phyloP scores from a whole-genome alignment of 2,113 vertebrate genomes.

The Egretta garzetta region DNA sequence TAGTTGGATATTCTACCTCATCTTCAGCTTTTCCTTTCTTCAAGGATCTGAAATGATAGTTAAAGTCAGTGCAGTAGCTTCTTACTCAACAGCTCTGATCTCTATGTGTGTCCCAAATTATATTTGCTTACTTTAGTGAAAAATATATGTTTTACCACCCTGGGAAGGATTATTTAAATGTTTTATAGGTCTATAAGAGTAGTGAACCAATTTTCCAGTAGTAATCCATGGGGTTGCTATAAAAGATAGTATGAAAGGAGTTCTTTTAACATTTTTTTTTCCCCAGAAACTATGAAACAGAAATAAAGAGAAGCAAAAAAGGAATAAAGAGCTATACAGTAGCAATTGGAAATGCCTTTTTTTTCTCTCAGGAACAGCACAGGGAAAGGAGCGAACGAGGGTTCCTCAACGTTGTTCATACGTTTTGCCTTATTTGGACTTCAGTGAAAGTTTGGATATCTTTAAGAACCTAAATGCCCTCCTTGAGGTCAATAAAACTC shows the following conservation, averaged over 20 bases:
- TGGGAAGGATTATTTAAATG: not conserved
- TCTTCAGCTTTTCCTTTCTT: not conserved
- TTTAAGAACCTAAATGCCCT: not conserved
- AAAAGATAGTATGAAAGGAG: not conserved
- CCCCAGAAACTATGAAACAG: not conserved
- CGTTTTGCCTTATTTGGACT: not conserved
- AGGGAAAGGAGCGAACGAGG: not conserved
- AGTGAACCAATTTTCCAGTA: conserved; percentile 4
- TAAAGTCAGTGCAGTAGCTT: not conserved
- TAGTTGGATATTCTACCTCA: not conserved
- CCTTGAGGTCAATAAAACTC: not conserved
- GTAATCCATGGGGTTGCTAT: not conserved
- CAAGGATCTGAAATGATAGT: not conserved
- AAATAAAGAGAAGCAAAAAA: not conserved
- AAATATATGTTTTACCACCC: not conserved
- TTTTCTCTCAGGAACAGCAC: not conserved
- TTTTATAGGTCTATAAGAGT: not conserved
- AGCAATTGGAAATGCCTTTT: not conserved
- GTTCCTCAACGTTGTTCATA: not conserved
- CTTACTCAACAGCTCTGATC: not conserved
- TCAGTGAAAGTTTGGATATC: not conserved
- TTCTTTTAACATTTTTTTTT: not conserved
- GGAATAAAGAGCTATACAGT: not conserved
- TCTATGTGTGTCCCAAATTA: not conserved
- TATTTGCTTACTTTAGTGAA: conserved; percentile 21